These are phyloP conservation scores for Myotis findleyi DNA, from an alignment of 2,797 vertebrate species.

Conservation along the genomic window DNA sequence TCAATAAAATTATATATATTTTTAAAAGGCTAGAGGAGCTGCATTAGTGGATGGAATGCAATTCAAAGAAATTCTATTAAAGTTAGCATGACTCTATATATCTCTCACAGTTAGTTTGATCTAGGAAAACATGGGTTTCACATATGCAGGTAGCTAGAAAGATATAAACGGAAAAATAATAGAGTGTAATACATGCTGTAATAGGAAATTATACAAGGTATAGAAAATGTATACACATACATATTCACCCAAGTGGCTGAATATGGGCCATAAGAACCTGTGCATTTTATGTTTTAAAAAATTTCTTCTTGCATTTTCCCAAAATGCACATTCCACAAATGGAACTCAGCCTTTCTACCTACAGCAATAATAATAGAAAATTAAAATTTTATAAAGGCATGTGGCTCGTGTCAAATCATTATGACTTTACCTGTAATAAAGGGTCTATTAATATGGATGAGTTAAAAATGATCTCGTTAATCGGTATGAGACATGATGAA, in stretches of 20 bases:
- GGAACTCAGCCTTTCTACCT: slow-evolving; percentile 67
- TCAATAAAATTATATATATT: too few species aligned
- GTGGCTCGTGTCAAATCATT: slow-evolving; percentile 75
- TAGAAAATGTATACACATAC: background rate
- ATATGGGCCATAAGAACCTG: background rate
- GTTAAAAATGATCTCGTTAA: slow-evolving; percentile 72
- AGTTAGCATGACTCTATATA: background rate
- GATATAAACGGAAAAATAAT: background rate
- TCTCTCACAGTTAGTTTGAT: background rate
- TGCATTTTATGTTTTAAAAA: background rate
- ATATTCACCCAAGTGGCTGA: background rate
- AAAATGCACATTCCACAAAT: slow-evolving; percentile 52
- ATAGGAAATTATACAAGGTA: background rate
- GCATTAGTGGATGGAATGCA: background rate
- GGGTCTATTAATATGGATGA: slow-evolving; percentile 84
- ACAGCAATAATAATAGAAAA: slow-evolving; percentile 80
- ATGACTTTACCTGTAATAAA: slow-evolving; percentile 81
- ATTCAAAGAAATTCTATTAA: background rate
- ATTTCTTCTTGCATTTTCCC: background rate
- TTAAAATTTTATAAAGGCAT: slow-evolving; percentile 85
- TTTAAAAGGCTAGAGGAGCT: background rate
- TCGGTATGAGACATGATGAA: slow-evolving; percentile 65
- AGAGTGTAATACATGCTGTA: background rate
- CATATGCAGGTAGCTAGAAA: background rate
- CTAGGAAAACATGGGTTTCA: background rate